phyloP scores from a whole-genome alignment of 2,888 invertebrate species.

The Tromatobia lineatoria region DNA sequence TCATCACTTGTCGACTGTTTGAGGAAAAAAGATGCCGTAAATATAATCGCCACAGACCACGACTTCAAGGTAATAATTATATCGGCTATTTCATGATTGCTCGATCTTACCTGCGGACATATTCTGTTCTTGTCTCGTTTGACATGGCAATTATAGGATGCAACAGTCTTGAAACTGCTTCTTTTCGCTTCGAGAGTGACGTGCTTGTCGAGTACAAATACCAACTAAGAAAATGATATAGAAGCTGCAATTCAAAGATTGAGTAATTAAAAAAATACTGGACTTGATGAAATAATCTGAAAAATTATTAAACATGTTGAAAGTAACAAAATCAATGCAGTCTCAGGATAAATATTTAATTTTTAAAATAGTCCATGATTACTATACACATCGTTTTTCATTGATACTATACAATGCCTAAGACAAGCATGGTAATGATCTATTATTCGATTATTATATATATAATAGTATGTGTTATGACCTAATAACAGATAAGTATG shows the following conservation, averaged over 20 bases:
- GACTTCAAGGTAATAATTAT: constrained; percentile 88
- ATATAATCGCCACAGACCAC: constrained; percentile 89
- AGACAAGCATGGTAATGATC: not conserved
- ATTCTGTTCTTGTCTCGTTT: not conserved
- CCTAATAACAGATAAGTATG: too few relatives aligned
- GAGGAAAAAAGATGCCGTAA: constrained; percentile 87
- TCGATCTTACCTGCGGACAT: not conserved
- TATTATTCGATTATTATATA: too few relatives aligned
- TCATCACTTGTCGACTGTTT: constrained; percentile 88
- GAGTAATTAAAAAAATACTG: too few relatives aligned
- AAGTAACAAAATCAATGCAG: too few relatives aligned
- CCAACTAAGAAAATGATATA: not conserved
- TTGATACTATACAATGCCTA: too few relatives aligned
- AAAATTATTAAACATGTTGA: too few relatives aligned
- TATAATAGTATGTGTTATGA: too few relatives aligned
- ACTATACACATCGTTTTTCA: too few relatives aligned
- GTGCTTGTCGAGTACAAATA: not conserved
- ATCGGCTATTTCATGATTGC: not conserved
- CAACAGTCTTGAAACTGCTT: not conserved
- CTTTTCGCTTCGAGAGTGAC: not conserved
- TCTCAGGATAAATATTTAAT: too few relatives aligned
- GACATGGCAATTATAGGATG: not conserved
- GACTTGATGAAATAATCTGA: too few relatives aligned
- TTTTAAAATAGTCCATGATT: too few relatives aligned
- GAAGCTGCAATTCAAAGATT: too few relatives aligned